These are phyloP conservation scores for Colletes latitarsis DNA, from an alignment of 1,140 invertebrate species.

Conservation along the genomic window DNA sequence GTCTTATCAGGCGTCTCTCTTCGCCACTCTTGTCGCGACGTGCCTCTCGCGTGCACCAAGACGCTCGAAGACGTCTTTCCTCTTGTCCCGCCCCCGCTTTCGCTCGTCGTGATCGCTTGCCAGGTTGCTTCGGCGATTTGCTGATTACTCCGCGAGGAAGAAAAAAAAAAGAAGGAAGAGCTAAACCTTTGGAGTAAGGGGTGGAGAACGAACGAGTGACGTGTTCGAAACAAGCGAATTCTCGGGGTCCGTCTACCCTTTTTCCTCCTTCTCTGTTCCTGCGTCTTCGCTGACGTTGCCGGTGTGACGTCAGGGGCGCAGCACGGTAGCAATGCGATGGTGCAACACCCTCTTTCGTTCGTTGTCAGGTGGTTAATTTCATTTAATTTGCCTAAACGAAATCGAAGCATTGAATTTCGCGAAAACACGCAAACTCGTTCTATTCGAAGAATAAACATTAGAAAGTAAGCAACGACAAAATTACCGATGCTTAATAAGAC, in stretches of 20 bases:
- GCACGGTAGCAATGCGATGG: slow-evolving; percentile 34
- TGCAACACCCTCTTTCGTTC: slow-evolving; percentile 19
- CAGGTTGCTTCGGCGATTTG: slow-evolving; percentile 72
- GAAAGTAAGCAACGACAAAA: no score
- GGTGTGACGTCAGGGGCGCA: slow-evolving; percentile 41
- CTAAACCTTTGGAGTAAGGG: slow-evolving; percentile 10
- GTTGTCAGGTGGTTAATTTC: slow-evolving; percentile 2
- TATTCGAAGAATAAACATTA: no score
- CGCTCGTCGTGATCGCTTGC: slow-evolving; percentile 57
- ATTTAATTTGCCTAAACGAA: no score
- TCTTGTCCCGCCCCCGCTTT: neutral
- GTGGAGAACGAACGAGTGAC: slow-evolving; percentile 52
- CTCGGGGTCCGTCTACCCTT: slow-evolving; percentile 6
- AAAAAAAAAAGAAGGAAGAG: slow-evolving; percentile 44
- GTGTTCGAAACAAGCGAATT: slow-evolving; percentile 57
- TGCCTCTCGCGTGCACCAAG: slow-evolving; percentile 32
- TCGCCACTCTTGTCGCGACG: slow-evolving; percentile 10
- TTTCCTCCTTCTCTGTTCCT: slow-evolving; percentile 6
- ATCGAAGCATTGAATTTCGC: no score
- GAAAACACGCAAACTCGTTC: no score
- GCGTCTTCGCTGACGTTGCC: slow-evolving; percentile 54
- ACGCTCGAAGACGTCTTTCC: neutral
- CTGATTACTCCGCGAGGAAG: slow-evolving; percentile 71
- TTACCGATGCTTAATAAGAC: no score
- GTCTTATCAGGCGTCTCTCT: slow-evolving; percentile 62